Evolutionary conservation across 2,888 invertebrate species (phyloP), one percentile per base, ranked within the genome.

Genomic region (Ptychoptera albimana): DNA sequence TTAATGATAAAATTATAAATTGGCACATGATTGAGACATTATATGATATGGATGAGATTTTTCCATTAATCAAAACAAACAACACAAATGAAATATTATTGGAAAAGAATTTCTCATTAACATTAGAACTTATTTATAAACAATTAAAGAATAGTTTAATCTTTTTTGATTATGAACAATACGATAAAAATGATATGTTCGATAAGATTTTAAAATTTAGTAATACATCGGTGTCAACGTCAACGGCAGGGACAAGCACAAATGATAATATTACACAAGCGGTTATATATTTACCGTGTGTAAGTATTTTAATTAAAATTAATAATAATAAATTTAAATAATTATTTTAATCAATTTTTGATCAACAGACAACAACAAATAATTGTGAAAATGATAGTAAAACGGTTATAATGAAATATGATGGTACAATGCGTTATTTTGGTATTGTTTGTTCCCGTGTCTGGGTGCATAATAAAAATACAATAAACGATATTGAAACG

Each of bases 11-110:
- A 57, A 60, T 72, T 2, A 76, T 76, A 15, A 79, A 75, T 50
- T 91, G 88, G 87, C 74, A 79, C 52, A 72, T 78, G 50, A 60
- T 91, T 16, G 81, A 86, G 55, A 79, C 84, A 50, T 74, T 74
- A 53, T 77, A 83, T 56, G 79, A 82, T 53, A 69, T 89, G 57
- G 81, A 88, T 63, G 76, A 81, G 53, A 64, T 79, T 11, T 80
- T 83, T 58, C 78, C 82, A 43, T 75, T 87, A 15, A 65, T 74
- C 49, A 70, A 74, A 34, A 68, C 74, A 53, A 70, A 75, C 31
- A 52, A 56, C 5, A 31, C 36, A 35, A 57, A 57, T 39, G 35
- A 15, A 40, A 45, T 37, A 37, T 23, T 23, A 23, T 23, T 64
- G 15, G 64, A 64, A 44, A 52, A 58, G 23, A 63, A 64, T 50